phyloP scores from a whole-genome alignment of 2,113 vertebrate genomes.

The Scomber scombrus region DNA sequence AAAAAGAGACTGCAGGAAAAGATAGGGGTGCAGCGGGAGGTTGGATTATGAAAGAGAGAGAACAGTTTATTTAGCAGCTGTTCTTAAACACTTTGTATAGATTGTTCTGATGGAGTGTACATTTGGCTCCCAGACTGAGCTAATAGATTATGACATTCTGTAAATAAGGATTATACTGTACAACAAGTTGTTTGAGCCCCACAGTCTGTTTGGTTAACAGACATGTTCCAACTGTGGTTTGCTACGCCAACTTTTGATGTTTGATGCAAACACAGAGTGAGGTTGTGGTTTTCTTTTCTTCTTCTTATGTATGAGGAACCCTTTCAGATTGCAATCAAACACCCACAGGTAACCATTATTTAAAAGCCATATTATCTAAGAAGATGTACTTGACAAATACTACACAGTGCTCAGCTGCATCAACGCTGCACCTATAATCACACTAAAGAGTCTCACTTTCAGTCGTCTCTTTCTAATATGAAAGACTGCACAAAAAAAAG shows the following conservation, averaged over 20 bases:
- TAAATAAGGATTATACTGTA: slow-evolving; percentile 53
- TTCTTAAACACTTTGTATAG: slow-evolving; percentile 27
- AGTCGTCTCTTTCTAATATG: not conserved
- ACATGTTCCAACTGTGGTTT: slow-evolving; percentile 47
- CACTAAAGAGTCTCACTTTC: not conserved
- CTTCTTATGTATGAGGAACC: not conserved
- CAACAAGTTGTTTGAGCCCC: slow-evolving; percentile 25
- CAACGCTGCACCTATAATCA: slow-evolving; percentile 23
- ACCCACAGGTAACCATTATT: not conserved
- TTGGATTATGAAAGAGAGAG: slow-evolving; percentile 11
- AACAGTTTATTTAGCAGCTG: slow-evolving; percentile 38
- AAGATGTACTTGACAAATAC: slow-evolving; percentile 16
- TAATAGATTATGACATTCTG: slow-evolving; percentile 40
- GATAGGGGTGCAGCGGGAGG: not conserved
- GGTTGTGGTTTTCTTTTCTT: slow-evolving; percentile 16
- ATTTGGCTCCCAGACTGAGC: slow-evolving; percentile 32
- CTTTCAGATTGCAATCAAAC: slow-evolving; percentile 1
- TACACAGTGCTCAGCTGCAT: not conserved
- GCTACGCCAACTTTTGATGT: not conserved
- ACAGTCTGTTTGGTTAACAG: slow-evolving; percentile 45
- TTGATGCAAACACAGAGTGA: slow-evolving; percentile 2
- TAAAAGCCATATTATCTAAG: not conserved
- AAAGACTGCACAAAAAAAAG: slow-evolving; percentile 3
- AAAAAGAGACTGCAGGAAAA: not conserved
- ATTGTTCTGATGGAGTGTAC: slow-evolving; percentile 33